A percentile compares a stretch with the other conserved stretches of the same genome.
Conservation (phyloP, 1,140 invertebrate genomes). For the Hirudo medicinalis region DNA sequence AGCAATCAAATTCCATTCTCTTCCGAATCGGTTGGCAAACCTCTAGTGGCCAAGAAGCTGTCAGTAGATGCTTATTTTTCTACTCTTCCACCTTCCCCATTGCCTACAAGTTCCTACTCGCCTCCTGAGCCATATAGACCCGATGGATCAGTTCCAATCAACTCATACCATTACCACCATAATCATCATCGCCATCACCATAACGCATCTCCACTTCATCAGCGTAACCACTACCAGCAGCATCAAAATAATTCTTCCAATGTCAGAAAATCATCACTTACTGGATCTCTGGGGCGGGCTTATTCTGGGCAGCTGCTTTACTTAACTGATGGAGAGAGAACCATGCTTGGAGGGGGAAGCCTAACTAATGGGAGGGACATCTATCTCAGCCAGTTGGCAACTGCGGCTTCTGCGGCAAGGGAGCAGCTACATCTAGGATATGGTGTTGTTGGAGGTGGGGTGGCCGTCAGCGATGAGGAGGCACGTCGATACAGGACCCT, state of each 20-base stretch:
- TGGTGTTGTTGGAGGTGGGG: neutral
- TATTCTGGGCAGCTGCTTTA: neutral
- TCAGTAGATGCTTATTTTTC: conserved; percentile 11
- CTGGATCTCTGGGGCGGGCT: conserved; percentile 5
- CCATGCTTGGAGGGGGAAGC: neutral
- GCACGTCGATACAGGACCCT: conserved; percentile 4
- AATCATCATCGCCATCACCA: neutral
- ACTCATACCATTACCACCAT: neutral
- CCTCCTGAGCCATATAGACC: conserved; percentile 4
- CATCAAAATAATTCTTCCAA: conserved; percentile 5
- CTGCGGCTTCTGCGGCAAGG: neutral
- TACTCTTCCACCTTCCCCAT: neutral
- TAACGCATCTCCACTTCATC: conserved; percentile 8
- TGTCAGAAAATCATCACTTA: conserved; percentile 1
- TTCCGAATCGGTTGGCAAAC: conserved; percentile 1
- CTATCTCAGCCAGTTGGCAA: conserved; percentile 3
- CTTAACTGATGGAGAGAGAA: neutral
- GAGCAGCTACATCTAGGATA: conserved; percentile 1
- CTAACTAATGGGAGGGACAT: neutral
- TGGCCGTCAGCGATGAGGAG: neutral
- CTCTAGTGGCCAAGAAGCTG: neutral
- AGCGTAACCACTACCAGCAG: neutral
- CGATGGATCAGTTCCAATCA: neutral
- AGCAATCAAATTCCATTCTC: neutral
- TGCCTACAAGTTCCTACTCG: conserved; percentile 6